Evolutionary conservation across 1,140 invertebrate species (phyloP).

Genomic region (Drosophila nikananu): DNA sequence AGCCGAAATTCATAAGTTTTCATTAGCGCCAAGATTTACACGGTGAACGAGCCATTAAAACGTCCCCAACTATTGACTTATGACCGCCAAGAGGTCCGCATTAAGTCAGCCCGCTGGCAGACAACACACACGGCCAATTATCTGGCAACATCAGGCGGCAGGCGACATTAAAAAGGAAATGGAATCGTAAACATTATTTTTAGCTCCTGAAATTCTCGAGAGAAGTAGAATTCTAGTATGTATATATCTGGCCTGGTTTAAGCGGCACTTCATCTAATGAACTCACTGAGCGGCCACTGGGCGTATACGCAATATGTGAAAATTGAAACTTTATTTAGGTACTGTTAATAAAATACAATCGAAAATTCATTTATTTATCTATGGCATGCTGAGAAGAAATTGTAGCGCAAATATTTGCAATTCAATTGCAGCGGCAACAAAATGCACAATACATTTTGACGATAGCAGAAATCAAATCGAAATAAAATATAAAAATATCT

Average conservation of each 20-base stretch:
- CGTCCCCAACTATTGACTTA: slow-evolving; percentile 81
- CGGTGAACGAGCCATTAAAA: slow-evolving; percentile 63
- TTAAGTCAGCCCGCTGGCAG: background rate
- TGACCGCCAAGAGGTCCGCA: slow-evolving; percentile 51
- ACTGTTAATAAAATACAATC: slow-evolving; percentile 71
- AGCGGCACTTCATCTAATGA: slow-evolving; percentile 35
- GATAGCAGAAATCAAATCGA: slow-evolving; percentile 51
- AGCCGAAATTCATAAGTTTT: slow-evolving; percentile 69
- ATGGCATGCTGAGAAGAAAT: slow-evolving; percentile 55
- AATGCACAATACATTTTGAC: slow-evolving; percentile 23
- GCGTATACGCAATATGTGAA: slow-evolving; percentile 56
- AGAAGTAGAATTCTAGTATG: slow-evolving; percentile 8
- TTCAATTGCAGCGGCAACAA: slow-evolving; percentile 68
- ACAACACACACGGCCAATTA: slow-evolving; percentile 51
- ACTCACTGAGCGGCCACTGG: slow-evolving; percentile 14
- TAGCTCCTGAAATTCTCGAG: slow-evolving; percentile 45
- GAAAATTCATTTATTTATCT: slow-evolving; percentile 65
- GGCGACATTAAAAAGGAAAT: slow-evolving; percentile 60
- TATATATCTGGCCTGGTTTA: background rate
- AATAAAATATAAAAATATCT: slow-evolving; percentile 60
- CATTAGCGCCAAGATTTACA: slow-evolving; percentile 67
- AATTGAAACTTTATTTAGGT: slow-evolving; percentile 70
- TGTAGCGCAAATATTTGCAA: slow-evolving; percentile 76
- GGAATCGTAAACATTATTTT: slow-evolving; percentile 76
- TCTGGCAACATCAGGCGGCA: slow-evolving; percentile 17